phyloP scores from a whole-genome alignment of 2,888 invertebrate species.

The Anoplius nigerrimus region DNA sequence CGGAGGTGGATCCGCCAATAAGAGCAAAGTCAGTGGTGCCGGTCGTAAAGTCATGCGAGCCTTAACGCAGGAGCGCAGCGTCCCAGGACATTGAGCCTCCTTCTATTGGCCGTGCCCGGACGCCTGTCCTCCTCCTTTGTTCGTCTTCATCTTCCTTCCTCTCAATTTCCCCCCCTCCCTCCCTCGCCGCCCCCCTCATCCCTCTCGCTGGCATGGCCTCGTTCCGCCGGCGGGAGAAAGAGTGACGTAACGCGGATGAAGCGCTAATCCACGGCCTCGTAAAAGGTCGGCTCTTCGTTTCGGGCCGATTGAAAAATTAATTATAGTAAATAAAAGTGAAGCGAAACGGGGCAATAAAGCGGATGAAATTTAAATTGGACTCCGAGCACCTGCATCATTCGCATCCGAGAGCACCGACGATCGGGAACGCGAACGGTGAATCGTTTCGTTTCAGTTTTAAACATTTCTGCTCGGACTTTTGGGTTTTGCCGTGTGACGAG shows the following conservation, averaged over 20 bases:
- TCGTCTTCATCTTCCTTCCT: no score
- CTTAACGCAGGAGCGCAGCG: conserved; percentile 37
- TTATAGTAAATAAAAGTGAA: conserved; percentile 52
- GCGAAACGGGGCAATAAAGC: conserved; percentile 50
- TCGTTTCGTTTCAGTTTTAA: no score
- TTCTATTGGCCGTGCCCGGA: conserved; percentile 41
- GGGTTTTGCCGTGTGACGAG: no score
- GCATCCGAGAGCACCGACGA: no score
- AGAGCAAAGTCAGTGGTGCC: conserved; percentile 57
- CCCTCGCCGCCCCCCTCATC: conserved; percentile 7
- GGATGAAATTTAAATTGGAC: conserved; percentile 57
- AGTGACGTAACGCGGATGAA: conserved; percentile 50
- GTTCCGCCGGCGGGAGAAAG: neutral
- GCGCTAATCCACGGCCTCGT: conserved; percentile 52
- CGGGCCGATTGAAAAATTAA: conserved; percentile 58
- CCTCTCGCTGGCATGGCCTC: neutral
- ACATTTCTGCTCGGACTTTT: no score
- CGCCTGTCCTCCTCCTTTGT: conserved; percentile 7
- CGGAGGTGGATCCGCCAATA: conserved; percentile 55
- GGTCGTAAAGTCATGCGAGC: conserved; percentile 65
- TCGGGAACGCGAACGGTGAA: no score
- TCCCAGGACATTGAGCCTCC: conserved; percentile 30
- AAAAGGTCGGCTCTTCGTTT: conserved; percentile 49
- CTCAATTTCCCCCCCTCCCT: no score
- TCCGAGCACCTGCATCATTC: no score